phyloP scores from a whole-genome alignment of 2,113 vertebrate species.

The Spheniscus mendiculus region DNA sequence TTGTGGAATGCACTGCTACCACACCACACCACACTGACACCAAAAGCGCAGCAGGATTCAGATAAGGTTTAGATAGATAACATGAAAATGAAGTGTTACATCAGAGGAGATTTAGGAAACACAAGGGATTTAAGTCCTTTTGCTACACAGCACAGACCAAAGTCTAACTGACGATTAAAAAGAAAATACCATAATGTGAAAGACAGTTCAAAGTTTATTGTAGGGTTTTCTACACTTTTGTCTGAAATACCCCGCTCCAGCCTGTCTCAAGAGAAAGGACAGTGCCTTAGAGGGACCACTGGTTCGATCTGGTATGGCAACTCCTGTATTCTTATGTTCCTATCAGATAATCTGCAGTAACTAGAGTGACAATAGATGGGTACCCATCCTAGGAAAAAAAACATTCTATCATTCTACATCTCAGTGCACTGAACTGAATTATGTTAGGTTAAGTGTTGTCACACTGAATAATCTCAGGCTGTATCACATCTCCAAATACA shows the following conservation, averaged over 20 bases:
- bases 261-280: not conserved
- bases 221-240: not conserved
- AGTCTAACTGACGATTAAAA: not conserved
- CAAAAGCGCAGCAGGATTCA: not conserved
- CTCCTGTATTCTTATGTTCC: slow-evolving; percentile 5
- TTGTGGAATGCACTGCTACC: not conserved
- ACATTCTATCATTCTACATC: slow-evolving; percentile 10
- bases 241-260: not conserved
- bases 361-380: slow-evolving; percentile 38
- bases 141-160: not conserved
- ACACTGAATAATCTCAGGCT: slow-evolving; percentile 55
- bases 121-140: not conserved
- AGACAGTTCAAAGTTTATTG: not conserved
- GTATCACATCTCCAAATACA: slow-evolving; percentile 25
- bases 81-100: not conserved
- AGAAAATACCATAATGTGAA: not conserved
- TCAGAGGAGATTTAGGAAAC: slow-evolving; percentile 5
- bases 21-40: slow-evolving; percentile 8
- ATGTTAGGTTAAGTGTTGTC: slow-evolving; percentile 62
- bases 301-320: slow-evolving; percentile 11
- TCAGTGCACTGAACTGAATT: slow-evolving; percentile 57
- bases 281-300: not conserved
- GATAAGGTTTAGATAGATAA: slow-evolving; percentile 3
- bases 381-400: slow-evolving; percentile 20
- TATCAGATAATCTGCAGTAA: not conserved